Base-by-base conservation (phyloP, 2,888 invertebrate species). In the Agonum fuliginosum region DNA sequence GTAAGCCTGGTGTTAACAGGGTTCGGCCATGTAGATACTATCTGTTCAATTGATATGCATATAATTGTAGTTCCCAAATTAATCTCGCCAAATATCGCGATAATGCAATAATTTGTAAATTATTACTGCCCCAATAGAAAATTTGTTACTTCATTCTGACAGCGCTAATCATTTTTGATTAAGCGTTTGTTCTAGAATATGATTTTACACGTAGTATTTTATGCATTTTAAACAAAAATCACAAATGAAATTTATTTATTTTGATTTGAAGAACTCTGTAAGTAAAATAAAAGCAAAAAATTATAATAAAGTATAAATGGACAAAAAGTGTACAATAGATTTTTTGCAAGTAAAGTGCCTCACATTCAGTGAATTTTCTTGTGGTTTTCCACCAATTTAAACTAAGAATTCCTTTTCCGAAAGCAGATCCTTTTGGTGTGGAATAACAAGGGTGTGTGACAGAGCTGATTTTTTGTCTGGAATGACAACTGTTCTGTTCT, bases 21-120 rank as follows among this genome's bases (percentile, higher is more conserved):
- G 41, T 67, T 67, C 41, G 41, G 0, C 27, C 37, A 20, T 67
- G 24, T 67, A 67, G 67, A 67, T 67, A 67, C 27, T 67, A 67
- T 67, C 67, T 37, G 27, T n/a, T 41, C 37, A 67, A 67, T 67
- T 67, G 41, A 67, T 67, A 67, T 67, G 41, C 67, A 67, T 67
- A 22, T 67, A 41, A 67, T 67, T 67, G 67, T 41, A 41, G 67
- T 41, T 67, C 10, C 54, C 58, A 17, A 62, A 62, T 62, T 62
- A 62, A 62, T 62, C 58, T 27, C 58, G 12, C 30, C 12, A 62
- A 62, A 62, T 62, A 62, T 62, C 30, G 17, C 58, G 17, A 62
- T 30, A 17, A 62, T 62, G 58, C 58, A 62, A 62, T 30, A 27
- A 30, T 30, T 62, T 62, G 58, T 27, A 62, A 27, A 62, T 62